Evolutionary conservation across 53 echinoderm and acorn worm species (phyloP).

Genomic region (Holothuria scabra): DNA sequence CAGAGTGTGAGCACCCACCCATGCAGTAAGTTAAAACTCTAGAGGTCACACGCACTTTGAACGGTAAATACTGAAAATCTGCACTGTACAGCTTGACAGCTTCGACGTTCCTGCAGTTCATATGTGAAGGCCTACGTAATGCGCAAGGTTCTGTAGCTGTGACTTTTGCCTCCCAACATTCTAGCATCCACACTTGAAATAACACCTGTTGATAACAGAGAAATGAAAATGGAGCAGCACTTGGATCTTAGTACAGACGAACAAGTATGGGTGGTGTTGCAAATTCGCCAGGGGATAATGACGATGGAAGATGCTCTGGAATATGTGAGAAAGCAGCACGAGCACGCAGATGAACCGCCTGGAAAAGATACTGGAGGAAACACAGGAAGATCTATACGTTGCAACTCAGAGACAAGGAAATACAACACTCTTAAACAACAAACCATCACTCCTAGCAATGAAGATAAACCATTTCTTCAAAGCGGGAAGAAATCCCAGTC

Average conservation of each 20-base stretch:
- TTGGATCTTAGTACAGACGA: slow-evolving; percentile 93
- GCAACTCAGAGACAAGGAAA: slow-evolving; percentile 28
- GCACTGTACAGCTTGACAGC: too few species aligned
- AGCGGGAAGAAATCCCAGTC: slow-evolving; percentile 10
- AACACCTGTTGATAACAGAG: background rate
- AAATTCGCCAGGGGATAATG: slow-evolving; percentile 89
- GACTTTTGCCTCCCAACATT: too few species aligned
- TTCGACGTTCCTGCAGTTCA: too few species aligned
- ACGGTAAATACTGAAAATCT: too few species aligned
- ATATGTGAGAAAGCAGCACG: slow-evolving; percentile 89
- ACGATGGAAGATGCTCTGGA: slow-evolving; percentile 93
- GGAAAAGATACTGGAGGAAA: slow-evolving; percentile 44
- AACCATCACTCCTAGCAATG: background rate
- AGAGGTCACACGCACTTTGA: background rate
- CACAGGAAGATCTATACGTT: slow-evolving; percentile 32
- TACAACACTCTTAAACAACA: slow-evolving; percentile 27
- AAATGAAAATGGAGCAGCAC: slow-evolving; percentile 70
- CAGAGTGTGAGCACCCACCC: background rate
- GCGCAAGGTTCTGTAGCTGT: too few species aligned
- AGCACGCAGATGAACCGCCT: slow-evolving; percentile 67
- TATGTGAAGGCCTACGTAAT: too few species aligned
- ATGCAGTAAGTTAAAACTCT: background rate
- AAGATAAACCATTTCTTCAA: background rate
- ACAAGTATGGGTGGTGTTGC: slow-evolving; percentile 96
- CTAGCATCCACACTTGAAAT: too few species aligned